Evolutionary conservation across 2,797 vertebrate species (phyloP), one percentile per base, ranked within the genome.

Genomic region (Acanthurus leucopareius): DNA sequence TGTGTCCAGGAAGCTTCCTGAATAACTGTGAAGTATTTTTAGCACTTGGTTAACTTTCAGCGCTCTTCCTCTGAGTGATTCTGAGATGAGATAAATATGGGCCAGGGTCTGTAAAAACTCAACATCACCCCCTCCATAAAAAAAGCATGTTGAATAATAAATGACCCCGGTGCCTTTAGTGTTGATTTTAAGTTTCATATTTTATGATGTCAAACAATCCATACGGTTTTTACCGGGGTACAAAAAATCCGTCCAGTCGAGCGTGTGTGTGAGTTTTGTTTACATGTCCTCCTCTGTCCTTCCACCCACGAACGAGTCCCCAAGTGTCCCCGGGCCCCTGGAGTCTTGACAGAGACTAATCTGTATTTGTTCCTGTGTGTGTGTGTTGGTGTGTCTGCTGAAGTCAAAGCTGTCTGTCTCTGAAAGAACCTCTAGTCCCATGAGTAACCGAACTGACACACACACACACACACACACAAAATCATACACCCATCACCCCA

Each of bases 281-380:
- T 64, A 48, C n/a, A 16, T 83, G 84, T 89, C 87, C 82, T 86
- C 73, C 51, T 52, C 61, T 17, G 68, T 86, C 84, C 78, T 87
- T 88, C 81, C 28, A 11, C 73, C 77, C 76, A 61, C 76, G 87
- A 84, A 82, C 80, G 74, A 83, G 79, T 83, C 84, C 69, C 81
- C 73, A 65, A 83, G 78, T 82, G 79, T 91, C 93, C 90, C 72
- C 16, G 28, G 87, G 90, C 84, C 66, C 62, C 6, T 62, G 19
- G 17, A 76, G 79, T 82, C 57, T 82, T 87, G 91, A 92, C 91
- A 91, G 77, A 90, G 84, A 93, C 90, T 81, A 89, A 93, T 94
- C 60, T 90, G 73, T 84, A 70, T 84, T 45, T 72, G 7, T 75
- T 35, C 2, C 6, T 5, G 9, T 44, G 54, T 77, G 65, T 80